Evolutionary conservation across 2,888 invertebrate species (phyloP).

Genomic region (Agrotis puta): DNA sequence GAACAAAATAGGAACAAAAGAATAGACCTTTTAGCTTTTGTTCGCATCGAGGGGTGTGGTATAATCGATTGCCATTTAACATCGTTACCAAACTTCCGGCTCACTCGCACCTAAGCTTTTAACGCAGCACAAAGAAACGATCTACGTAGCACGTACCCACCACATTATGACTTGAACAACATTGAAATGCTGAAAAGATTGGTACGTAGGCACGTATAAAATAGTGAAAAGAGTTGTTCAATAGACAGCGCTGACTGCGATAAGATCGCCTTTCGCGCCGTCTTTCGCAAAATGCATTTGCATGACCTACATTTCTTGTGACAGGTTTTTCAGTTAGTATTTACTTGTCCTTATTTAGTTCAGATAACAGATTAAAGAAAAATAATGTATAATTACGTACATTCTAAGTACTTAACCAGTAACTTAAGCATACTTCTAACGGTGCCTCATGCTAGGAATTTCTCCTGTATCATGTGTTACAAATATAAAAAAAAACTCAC

Average conservation of each 20-base stretch:
- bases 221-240: conserved; percentile 2
- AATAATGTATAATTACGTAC: not conserved
- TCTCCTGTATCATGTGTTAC: too few relatives aligned
- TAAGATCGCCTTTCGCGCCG: conserved; percentile 14
- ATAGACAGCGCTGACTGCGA: conserved; percentile 12
- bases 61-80: conserved; percentile 51
- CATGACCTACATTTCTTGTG: not conserved
- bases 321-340: not conserved
- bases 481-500: too few relatives aligned
- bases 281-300: conserved; percentile 3
- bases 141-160: not conserved
- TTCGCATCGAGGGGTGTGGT: conserved; percentile 25
- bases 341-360: not conserved
- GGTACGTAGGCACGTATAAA: not conserved
- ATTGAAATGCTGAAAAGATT: not conserved
- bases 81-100: conserved; percentile 45
- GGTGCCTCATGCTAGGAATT: too few relatives aligned
- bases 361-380: not conserved
- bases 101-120: conserved; percentile 36
- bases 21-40: conserved; percentile 3
- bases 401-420: not conserved
- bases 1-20: conserved; percentile 12
- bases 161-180: not conserved
- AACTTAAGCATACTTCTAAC: too few relatives aligned
- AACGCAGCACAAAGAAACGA: conserved; percentile 12